Conservation (phyloP, 1,140 invertebrate species). For the Sinonovacula constricta region DNA sequence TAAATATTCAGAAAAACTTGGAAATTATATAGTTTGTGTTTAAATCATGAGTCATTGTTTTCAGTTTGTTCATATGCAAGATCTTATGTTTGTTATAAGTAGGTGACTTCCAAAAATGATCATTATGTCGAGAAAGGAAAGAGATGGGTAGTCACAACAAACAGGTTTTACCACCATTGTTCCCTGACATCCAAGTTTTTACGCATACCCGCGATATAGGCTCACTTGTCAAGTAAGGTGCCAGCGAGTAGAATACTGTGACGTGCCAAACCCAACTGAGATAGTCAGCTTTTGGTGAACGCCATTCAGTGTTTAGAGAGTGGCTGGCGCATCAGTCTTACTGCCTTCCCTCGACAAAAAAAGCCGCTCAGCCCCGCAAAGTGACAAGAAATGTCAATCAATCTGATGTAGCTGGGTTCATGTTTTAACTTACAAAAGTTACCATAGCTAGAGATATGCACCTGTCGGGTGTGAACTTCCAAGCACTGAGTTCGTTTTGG, state of each 20-base stretch:
- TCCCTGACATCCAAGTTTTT: background rate
- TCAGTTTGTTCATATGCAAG: too few species aligned
- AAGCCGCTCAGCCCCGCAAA: background rate
- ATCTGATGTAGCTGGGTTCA: background rate
- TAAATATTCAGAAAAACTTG: too few species aligned
- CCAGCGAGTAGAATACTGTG: slow-evolving; percentile 43
- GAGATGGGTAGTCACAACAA: too few species aligned
- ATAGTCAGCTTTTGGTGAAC: slow-evolving; percentile 28
- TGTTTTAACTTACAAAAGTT: slow-evolving; percentile 58
- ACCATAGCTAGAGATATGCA: slow-evolving; percentile 75
- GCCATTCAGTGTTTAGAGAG: slow-evolving; percentile 38
- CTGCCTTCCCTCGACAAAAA: background rate
- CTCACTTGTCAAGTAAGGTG: slow-evolving; percentile 24
- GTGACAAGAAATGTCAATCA: background rate
- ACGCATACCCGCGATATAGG: slow-evolving; percentile 1
- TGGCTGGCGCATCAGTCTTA: slow-evolving; percentile 28
- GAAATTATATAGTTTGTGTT: too few species aligned
- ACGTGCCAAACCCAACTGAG: slow-evolving; percentile 20
- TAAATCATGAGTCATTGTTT: too few species aligned
- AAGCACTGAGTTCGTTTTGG: slow-evolving; percentile 97
- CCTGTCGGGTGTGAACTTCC: slow-evolving; percentile 99
- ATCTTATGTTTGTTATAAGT: too few species aligned
- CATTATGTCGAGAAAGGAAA: too few species aligned
- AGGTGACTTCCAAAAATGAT: too few species aligned
- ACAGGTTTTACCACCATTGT: slow-evolving; percentile 31